A percentile compares a stretch with the other conserved stretches of the same genome.
Evolutionary conservation across 2,797 vertebrate species (phyloP).

Genomic region (Oryzias sinensis): DNA sequence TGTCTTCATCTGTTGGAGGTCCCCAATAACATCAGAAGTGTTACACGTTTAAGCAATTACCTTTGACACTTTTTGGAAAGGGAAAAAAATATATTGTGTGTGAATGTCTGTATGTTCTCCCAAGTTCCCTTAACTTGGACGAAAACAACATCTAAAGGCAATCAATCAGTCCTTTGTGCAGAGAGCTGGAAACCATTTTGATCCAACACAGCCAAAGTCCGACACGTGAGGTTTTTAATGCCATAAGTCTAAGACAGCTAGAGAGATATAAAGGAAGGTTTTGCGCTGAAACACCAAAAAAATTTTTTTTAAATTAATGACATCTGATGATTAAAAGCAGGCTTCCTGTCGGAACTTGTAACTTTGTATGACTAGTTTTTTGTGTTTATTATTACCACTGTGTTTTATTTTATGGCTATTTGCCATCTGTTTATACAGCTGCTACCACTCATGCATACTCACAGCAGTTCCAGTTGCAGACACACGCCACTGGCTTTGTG

Average conservation of each 20-base stretch:
- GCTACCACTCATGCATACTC: not conserved
- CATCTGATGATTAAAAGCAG: conserved; percentile 1
- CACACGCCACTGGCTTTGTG: not conserved
- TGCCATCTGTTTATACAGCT: conserved; percentile 2
- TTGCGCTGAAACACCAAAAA: not conserved
- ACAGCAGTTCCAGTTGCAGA: not conserved
- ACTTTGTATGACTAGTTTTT: not conserved
- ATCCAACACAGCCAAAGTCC: conserved; percentile 2
- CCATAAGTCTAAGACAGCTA: not conserved
- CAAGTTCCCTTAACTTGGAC: conserved; percentile 21
- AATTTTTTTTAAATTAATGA: not conserved
- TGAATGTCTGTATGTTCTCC: conserved; percentile 17
- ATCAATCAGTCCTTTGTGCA: conserved; percentile 13
- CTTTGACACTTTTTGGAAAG: not conserved
- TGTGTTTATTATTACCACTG: not conserved
- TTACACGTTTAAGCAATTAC: not conserved
- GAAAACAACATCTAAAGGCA: conserved; percentile 25
- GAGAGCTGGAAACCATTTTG: conserved; percentile 36
- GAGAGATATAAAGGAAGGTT: not conserved
- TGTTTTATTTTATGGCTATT: not conserved
- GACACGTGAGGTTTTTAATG: conserved; percentile 2
- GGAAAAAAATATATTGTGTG: not conserved
- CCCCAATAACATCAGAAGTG: not conserved
- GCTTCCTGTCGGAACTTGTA: not conserved
- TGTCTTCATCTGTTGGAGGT: not conserved